A percentile compares a stretch with the other conserved stretches of the same genome.
phyloP scores from a whole-genome alignment of 2,888 invertebrate species.

The Steinernema scapterisci region DNA sequence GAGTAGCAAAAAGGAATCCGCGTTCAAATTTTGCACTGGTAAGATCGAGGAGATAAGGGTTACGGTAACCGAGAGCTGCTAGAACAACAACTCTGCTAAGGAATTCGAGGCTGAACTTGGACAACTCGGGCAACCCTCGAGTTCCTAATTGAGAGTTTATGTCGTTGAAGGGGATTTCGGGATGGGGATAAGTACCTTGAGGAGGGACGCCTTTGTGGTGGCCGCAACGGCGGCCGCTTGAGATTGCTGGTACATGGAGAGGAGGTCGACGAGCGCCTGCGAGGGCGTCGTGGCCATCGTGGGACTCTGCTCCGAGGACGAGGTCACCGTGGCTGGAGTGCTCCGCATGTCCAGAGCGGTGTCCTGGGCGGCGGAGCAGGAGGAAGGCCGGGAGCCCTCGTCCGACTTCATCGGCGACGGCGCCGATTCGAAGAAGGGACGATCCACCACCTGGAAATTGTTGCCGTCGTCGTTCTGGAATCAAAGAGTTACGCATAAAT shows the following conservation, averaged over 20 bases:
- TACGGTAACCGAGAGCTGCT: background rate
- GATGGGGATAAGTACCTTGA: conserved; percentile 20
- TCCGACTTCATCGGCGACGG: conserved; percentile 29
- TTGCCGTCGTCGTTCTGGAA: conserved; percentile 15
- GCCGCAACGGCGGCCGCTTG: background rate
- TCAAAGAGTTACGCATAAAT: too few relatives aligned
- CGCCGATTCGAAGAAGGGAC: conserved; percentile 23
- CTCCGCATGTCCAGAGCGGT: conserved; percentile 14
- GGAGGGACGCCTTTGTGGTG: conserved; percentile 12
- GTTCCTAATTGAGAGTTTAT: background rate
- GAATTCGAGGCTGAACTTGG: too few relatives aligned
- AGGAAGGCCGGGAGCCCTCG: conserved; percentile 4
- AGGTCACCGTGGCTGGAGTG: conserved; percentile 1
- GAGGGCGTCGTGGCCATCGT: background rate
- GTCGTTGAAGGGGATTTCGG: background rate
- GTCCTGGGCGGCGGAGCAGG: conserved; percentile 18
- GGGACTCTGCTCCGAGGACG: background rate
- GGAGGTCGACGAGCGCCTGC: conserved; percentile 16
- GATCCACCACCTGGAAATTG: conserved; percentile 20
- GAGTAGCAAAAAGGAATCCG: background rate
- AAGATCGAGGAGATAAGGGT: too few relatives aligned
- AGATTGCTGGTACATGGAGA: conserved; percentile 13
- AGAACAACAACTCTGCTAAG: background rate
- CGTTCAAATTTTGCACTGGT: background rate
- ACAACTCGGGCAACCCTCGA: too few relatives aligned